Evolutionary conservation across 2,888 invertebrate genomes (phyloP), one percentile per base, ranked within the genome.

Genomic region (Himalopsyche japonica): DNA sequence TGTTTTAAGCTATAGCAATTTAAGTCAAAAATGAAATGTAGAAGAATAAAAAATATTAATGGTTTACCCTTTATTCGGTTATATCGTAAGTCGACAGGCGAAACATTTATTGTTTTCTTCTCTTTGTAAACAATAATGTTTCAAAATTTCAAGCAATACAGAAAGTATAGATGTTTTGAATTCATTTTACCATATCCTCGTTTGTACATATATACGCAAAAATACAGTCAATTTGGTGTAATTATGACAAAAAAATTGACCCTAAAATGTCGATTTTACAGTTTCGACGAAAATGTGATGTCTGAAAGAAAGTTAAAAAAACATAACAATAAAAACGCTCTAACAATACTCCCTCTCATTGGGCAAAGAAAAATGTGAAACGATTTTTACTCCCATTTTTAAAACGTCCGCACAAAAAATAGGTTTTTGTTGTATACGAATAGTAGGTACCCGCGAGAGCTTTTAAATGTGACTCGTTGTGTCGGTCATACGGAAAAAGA

Each of bases 401-500:
- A 70, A 70, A 70, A 70, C 30, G 70, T 70, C 70, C 70, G 12
- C 70, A 30, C 70, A 30, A 70, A 70, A 70, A 70, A 70, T 70
- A 12, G 70, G 70, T 70, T 70, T 10, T 70, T 70, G 70, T 70
- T 64, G 8, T 64, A 30, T 15, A 70, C 24, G 30, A 27, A 64
- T 10, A 64, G 64, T 10, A 64, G 64, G 64, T 70, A 70, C 5
- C 70, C 70, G 70, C 70, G 70, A 70, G 30, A 70, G 70, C 70
- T 70, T 70, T 70, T 70, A 70, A 70, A 70, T 27, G 70, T 27
- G 70, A 70, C 20, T 70, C 27, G 24, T 70, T 70, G 70, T 70
- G 70, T 12, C 70, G 77, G 37, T 77, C 77, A 37, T 77, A 34
- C 77, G 77, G 77, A 80, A 83, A 76, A 57, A 70, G 77, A 83